phyloP scores from a whole-genome alignment of 2,113 vertebrate species.

The Xiphias gladius region DNA sequence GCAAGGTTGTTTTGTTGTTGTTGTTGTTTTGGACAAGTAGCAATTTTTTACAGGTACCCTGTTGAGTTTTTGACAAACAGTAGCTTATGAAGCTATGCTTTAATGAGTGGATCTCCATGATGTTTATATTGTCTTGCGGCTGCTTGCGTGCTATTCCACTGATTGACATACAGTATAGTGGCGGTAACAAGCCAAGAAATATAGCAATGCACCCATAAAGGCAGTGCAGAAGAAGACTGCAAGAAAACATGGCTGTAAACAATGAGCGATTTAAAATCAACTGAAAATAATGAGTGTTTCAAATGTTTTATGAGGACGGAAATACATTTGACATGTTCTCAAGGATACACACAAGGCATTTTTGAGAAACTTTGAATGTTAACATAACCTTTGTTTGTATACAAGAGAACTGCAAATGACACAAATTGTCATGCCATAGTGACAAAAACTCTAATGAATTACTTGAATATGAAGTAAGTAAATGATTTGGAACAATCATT shows the following conservation, averaged over 20 bases:
- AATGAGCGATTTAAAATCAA: too few species aligned
- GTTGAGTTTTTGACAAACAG: neutral
- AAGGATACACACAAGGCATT: too few species aligned
- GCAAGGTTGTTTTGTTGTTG: neutral
- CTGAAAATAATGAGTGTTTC: too few species aligned
- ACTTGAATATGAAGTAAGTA: neutral
- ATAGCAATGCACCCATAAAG: neutral
- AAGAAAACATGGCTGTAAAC: too few species aligned
- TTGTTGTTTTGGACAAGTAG: neutral
- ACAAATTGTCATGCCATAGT: neutral
- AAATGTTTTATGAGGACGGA: too few species aligned
- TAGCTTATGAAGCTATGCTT: neutral
- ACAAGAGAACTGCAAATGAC: neutral
- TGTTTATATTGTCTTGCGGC: too few species aligned
- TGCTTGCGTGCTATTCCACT: too few species aligned
- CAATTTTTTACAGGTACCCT: neutral
- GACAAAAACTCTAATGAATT: neutral
- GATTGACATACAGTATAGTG: too few species aligned
- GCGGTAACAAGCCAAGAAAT: neutral
- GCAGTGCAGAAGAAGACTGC: too few species aligned
- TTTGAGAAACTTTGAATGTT: neutral
- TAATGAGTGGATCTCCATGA: neutral
- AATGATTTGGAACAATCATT: neutral
- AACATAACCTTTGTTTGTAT: neutral
- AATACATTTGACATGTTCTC: too few species aligned